These are phyloP conservation scores for Volucella inflata DNA, from an alignment of 2,888 invertebrate genomes.

Conservation along the genomic window DNA sequence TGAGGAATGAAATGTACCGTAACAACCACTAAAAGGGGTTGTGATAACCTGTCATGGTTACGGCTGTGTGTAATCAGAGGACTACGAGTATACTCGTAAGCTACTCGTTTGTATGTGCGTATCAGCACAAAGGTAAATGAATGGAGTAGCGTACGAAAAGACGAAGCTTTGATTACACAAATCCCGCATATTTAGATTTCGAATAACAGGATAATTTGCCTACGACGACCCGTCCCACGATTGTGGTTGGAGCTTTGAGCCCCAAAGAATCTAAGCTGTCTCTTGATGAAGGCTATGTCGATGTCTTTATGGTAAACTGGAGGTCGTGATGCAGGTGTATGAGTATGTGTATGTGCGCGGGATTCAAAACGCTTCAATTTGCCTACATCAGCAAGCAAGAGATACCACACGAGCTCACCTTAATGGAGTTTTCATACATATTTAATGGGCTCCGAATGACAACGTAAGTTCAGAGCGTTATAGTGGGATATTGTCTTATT, in stretches of 20 bases:
- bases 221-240: constrained; percentile 33
- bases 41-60: constrained; percentile 58
- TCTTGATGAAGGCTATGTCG: constrained; percentile 35
- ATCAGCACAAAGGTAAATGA: constrained; percentile 60
- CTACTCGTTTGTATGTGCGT: background rate
- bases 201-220: constrained; percentile 70
- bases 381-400: constrained; percentile 12
- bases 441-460: constrained; percentile 72
- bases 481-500: constrained; percentile 70
- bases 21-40: constrained; percentile 64
- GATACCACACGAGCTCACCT: constrained; percentile 51
- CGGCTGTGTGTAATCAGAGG: constrained; percentile 18
- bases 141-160: constrained; percentile 53
- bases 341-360: background rate
- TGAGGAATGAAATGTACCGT: constrained; percentile 56
- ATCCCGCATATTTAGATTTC: constrained; percentile 70
- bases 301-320: constrained; percentile 31
- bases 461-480: constrained; percentile 64
- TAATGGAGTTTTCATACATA: constrained; percentile 76
- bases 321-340: background rate
- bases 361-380: background rate
- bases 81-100: background rate
- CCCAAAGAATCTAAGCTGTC: constrained; percentile 16
- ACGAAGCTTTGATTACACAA: constrained; percentile 69
- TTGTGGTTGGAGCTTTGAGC: constrained; percentile 10